These are phyloP conservation scores for Drosophila heteroneura DNA, from an alignment of 2,888 invertebrate species.

Conservation along the genomic window DNA sequence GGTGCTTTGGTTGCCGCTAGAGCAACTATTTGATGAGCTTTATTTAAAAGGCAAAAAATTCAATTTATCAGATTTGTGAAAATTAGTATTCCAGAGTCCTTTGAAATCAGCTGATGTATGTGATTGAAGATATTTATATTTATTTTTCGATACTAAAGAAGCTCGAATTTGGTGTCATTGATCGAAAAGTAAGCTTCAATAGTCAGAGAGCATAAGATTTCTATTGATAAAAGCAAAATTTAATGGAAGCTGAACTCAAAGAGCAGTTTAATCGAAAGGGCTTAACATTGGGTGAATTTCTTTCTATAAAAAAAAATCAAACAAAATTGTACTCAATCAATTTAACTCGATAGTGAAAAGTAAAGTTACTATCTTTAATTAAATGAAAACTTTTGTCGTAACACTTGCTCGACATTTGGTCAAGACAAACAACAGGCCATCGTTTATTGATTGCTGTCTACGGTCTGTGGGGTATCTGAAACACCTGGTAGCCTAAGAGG, in stretches of 20 bases:
- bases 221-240: neutral
- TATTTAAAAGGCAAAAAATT: neutral
- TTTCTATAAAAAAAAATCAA: neutral
- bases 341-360: neutral
- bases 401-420: slow-evolving; percentile 2
- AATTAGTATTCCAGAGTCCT: neutral
- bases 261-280: neutral
- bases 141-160: neutral
- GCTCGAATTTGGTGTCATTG: neutral
- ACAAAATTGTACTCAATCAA: neutral
- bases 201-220: neutral
- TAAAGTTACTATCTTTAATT: slow-evolving; percentile 7
- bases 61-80: neutral
- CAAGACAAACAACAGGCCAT: neutral
- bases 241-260: neutral
- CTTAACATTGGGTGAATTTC: neutral
- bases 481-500: slow-evolving; percentile 9
- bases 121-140: neutral
- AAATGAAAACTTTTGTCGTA: neutral
- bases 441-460: slow-evolving; percentile 1
- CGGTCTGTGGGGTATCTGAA: slow-evolving; percentile 11
- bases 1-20: neutral
- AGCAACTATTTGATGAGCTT: slow-evolving; percentile 20
- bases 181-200: neutral
- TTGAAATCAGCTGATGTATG: neutral